phyloP scores from a whole-genome alignment of 2,797 vertebrate species.

The Poecilia wingei region DNA sequence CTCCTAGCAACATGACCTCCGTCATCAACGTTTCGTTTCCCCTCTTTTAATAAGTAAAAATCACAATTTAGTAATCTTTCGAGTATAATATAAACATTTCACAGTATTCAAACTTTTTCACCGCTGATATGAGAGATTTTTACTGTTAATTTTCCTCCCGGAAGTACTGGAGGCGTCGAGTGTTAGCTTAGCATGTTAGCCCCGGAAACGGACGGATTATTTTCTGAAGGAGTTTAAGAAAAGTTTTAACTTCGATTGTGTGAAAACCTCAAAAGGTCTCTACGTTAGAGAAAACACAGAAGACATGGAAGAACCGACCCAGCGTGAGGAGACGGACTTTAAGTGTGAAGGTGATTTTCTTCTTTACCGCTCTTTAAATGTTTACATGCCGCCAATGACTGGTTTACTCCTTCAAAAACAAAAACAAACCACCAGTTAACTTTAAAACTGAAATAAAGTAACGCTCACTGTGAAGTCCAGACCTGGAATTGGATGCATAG shows the following conservation, averaged over 20 bases:
- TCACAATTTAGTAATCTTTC: neutral
- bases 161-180: neutral
- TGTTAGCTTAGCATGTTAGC: conserved; percentile 11
- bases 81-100: neutral
- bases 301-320: neutral
- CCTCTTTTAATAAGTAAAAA: neutral
- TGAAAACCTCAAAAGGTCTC: neutral
- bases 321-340: neutral
- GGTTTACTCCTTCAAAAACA: neutral
- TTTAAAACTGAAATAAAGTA: neutral
- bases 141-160: neutral
- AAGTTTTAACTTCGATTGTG: neutral
- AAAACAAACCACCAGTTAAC: neutral
- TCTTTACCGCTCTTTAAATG: neutral
- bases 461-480: neutral
- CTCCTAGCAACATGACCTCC: neutral
- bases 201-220: neutral
- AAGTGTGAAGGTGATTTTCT: neutral
- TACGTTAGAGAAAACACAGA: neutral
- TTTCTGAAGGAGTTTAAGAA: neutral
- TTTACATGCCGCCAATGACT: neutral
- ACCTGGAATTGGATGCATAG: too few species aligned
- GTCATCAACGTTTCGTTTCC: neutral
- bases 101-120: neutral
- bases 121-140: neutral